Conservation (phyloP, 2,888 invertebrate genomes). For the Hyposoter didymator region DNA sequence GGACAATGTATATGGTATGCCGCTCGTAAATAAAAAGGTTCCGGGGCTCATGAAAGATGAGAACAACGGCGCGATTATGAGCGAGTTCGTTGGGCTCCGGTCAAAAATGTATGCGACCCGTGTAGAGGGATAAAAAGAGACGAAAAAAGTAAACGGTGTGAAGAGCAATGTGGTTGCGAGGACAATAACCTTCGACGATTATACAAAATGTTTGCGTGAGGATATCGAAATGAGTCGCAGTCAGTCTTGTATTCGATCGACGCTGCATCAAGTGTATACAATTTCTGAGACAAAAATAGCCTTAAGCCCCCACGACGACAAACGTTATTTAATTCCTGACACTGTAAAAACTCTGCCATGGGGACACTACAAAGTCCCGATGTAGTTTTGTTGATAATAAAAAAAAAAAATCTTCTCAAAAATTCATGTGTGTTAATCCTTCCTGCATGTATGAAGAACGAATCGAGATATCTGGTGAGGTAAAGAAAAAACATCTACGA, state of each 20-base stretch:
- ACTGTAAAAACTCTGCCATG: background rate
- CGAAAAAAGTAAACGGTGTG: background rate
- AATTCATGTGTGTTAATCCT: no score
- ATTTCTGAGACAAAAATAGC: background rate
- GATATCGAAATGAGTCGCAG: no score
- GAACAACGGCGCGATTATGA: constrained; percentile 11
- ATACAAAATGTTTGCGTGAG: background rate
- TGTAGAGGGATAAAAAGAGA: background rate
- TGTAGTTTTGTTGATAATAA: no score
- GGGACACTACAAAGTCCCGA: no score
- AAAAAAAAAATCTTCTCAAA: no score
- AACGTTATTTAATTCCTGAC: background rate
- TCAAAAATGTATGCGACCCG: background rate
- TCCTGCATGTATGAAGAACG: no score
- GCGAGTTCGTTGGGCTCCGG: background rate
- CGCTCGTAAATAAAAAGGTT: background rate
- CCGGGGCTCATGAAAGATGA: background rate
- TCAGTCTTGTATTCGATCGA: background rate
- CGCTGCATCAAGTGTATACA: background rate
- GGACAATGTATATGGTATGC: constrained; percentile 18
- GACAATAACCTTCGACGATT: background rate
- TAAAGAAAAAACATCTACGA: no score
- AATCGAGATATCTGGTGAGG: no score
- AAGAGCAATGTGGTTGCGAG: background rate
- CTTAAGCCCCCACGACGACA: background rate